Evolutionary conservation across 1,140 invertebrate genomes (phyloP), one percentile per base, ranked within the genome.

Genomic region (Mercenaria mercenaria): DNA sequence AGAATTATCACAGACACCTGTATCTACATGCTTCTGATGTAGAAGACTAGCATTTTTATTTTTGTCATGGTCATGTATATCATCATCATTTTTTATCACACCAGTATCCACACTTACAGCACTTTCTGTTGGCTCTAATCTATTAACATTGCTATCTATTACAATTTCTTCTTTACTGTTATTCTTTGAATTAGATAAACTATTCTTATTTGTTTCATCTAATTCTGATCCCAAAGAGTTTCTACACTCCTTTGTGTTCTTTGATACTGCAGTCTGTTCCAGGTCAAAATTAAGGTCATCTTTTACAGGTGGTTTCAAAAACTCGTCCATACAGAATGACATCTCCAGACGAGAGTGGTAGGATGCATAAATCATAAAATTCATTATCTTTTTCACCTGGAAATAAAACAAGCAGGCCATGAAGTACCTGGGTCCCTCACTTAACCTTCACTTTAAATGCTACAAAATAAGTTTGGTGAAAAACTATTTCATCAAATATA

Each of bases 311-410:
- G 97, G 97, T 72, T 97, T 96, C 0, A 98, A 97, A 93, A 97
- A 97, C 91, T 98, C 97, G 93, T 98, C 98, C 96, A 98, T 97
- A 34, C 99, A 96, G 95, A 99, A 99, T 0, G 98, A 98, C 92
- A 98, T 98, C 96, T 99, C 99, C 6, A 99, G 95, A 83, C 98
- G 97, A 97, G 98, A 98, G 91, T 99, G 99, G 94, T 99, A 99
- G n/a, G 97, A 97, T 0, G 98, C 97, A 93, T 98, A 98, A 0
- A 99, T 97, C 96, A 99, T 97, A 90, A 98, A 98, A 32, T 97
- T 97, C 0, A 98, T 97, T 0, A 99, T 98, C 86, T 97, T 97
- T 95, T 99, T 99, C 0, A 99, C 95, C 96, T 96, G 91, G 39
- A 91, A 89, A 50, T 67, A 90, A 81, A 83, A 67, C n/a, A n/a